Evolutionary conservation across 2,888 invertebrate species (phyloP).

Genomic region (Diplolepis rosae): DNA sequence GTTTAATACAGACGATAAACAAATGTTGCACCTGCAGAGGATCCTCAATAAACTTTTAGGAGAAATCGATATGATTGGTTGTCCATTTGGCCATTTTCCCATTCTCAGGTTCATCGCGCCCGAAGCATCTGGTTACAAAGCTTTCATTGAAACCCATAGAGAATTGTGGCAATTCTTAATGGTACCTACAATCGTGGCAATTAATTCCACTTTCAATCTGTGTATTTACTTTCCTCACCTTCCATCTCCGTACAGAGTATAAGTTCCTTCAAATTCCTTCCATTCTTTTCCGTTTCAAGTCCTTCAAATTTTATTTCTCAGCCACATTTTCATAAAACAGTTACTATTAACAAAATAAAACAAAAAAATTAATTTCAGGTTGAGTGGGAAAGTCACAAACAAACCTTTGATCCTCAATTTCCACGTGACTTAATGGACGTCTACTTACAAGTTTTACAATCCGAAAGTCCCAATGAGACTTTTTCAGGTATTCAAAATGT

Average conservation of each 20-base stretch:
- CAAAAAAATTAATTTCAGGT: conserved; percentile 66
- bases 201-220: no score
- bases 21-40: conserved; percentile 80
- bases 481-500: no score
- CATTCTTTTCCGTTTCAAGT: no score
- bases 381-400: conserved; percentile 83
- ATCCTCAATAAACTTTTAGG: conserved; percentile 83
- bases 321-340: no score
- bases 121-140: conserved; percentile 83
- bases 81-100: conserved; percentile 87
- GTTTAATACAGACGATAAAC: conserved; percentile 82
- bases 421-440: conserved; percentile 89
- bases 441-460: conserved; percentile 82
- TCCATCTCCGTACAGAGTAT: no score
- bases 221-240: no score
- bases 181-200: no score
- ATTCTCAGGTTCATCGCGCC: conserved; percentile 82
- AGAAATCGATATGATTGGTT: conserved; percentile 87
- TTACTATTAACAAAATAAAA: not conserved
- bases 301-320: no score
- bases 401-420: conserved; percentile 77
- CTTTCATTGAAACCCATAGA: conserved; percentile 82
- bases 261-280: no score
- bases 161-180: conserved; percentile 83
- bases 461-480: conserved; percentile 76